Evolutionary conservation across 2,113 vertebrate species (phyloP), one percentile per base, ranked within the genome.

Genomic region (Vanacampus margaritifer): DNA sequence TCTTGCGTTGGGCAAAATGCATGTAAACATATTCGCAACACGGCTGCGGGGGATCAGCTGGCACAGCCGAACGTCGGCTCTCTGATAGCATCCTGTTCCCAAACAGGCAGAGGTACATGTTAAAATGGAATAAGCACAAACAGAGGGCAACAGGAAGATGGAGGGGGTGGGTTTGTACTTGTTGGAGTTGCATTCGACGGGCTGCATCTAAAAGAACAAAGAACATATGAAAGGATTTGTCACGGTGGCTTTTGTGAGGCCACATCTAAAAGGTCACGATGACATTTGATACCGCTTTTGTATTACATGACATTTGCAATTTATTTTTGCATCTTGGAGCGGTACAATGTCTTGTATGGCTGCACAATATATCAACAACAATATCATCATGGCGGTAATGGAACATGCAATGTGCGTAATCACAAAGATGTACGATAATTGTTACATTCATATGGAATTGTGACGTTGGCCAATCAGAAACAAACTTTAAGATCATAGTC

Each of bases 21-120:
- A 82, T 87, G 84, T 84, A 83, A 87, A 89, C 81, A 85, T 84
- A 81, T 86, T 86, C 83, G 77, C 65, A 67, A 76, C 76, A 72
- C 57, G 59, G 72, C 80, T 84, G 78, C 66, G 57, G 26, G 26
- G 85, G 79, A 79, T 82, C 78, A 82, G 75, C 51, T 61, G 66
- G 81, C 68, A 75, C 83, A 83, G 70, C 71, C 79, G 51, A 86
- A 81, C 84, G 75, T 59, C 46, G 77, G 74, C 69, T 58, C 76
- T 62, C 67, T 74, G 79, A 83, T 85, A 78, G 81, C 82, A 77
- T 75, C 61, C 72, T 68, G 76, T 74, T 83, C 77, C 75, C 78
- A 84, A 79, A 79, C 78, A 89, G 78, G 82, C 80, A 79, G 75
- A 68, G 69, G 73, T 50, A 32, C 59, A 71, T 58, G 67, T 76